These are phyloP conservation scores for Phalanger gymnotis DNA, from an alignment of 2,797 vertebrate genomes.

Conservation along the genomic window DNA sequence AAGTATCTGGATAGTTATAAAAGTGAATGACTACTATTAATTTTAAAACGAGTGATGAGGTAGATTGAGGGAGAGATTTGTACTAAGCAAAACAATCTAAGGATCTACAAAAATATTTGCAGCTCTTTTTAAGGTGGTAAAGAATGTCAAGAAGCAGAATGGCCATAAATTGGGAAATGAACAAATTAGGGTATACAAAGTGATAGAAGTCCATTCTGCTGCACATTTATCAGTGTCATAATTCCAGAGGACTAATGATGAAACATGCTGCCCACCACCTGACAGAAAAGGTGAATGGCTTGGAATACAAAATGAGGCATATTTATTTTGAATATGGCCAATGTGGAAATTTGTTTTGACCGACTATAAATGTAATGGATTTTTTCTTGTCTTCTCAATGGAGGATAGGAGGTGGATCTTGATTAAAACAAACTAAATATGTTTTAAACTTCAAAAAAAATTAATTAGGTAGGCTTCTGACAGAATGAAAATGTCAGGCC, in stretches of 20 bases:
- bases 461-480: neutral
- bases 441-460: neutral
- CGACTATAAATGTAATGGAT: neutral
- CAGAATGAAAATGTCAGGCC: neutral
- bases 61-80: neutral
- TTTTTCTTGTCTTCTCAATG: neutral
- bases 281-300: neutral
- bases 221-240: neutral
- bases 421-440: neutral
- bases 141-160: neutral
- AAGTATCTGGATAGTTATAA: neutral
- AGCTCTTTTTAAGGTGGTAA: neutral
- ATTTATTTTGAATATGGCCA: neutral
- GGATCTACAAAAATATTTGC: neutral
- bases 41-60: neutral
- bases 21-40: neutral
- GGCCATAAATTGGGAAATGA: neutral
- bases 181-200: neutral
- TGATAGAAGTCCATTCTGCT: neutral
- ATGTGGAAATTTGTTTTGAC: neutral
- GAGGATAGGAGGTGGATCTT: neutral
- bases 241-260: neutral
- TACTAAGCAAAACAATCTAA: neutral
- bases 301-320: neutral
- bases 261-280: neutral